Base-by-base conservation (phyloP, 2,888 invertebrate genomes). In the Agrypnus murinus region DNA sequence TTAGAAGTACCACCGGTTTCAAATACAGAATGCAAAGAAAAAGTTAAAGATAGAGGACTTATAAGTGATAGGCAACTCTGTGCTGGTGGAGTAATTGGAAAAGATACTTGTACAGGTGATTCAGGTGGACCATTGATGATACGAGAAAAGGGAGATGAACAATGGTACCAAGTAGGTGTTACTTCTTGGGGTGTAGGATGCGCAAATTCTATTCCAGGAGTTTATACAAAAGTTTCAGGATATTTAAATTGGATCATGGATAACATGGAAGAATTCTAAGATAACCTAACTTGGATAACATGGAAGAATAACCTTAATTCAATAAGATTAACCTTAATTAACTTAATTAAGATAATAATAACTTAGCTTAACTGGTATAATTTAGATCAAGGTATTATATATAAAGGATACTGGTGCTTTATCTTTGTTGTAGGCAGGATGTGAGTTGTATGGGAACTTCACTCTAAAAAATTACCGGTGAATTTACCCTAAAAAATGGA, bases 181-280 rank as follows among this genome's bases (percentile, higher is more conserved):
- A 95, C 95, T 0, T 95, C 95, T 0, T 95, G 95, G 95, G 77
- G 14, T 87, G 83, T 81, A 87, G 81, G 79, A 88, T 81, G 81
- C 75, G 78, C 46, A 88, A 80, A 91, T 8, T 90, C 82, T 89
- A 89, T 85, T 84, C 92, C 92, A 0, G 91, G 90, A 48, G 89
- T 92, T 0, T 92, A 92, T 77, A 90, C 91, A 1, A 87, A 88
- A 9, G 89, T 91, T 1, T 82, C 86, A 0, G 85, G 85, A 14
- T 92, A 91, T 77, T 69, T 86, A 0, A 86, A 87, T 71, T 92
- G 92, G 92, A 91, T 92, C 46, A 17, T 62, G 88, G 80, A 78
- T 6, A 69, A 65, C 38, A 4, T 65, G 4, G 25, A 57, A 17
- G 25, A 25, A 25, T 25, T 25, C 5, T 25, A 25, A 5, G 5